phyloP scores from a whole-genome alignment of 2,113 vertebrate genomes.

The Laticauda laticaudata region DNA sequence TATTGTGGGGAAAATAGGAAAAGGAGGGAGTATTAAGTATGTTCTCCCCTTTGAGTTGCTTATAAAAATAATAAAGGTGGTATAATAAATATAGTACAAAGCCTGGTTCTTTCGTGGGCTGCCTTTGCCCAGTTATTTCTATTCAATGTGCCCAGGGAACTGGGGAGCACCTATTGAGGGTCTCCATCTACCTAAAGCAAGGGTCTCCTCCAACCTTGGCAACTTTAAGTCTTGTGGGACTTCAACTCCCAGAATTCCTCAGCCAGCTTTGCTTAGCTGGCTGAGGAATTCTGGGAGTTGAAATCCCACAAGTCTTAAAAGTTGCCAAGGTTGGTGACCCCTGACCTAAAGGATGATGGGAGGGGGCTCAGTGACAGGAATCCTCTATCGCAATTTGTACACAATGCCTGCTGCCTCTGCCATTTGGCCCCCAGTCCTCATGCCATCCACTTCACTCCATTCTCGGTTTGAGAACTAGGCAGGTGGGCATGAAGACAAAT shows the following conservation, averaged over 20 bases:
- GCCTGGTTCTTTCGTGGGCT: neutral
- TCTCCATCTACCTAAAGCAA: neutral
- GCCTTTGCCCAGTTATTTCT: neutral
- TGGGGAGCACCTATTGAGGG: neutral
- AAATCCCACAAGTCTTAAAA: too few relatives aligned
- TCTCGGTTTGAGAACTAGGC: neutral
- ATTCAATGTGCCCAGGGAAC: neutral
- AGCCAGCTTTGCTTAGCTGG: too few relatives aligned
- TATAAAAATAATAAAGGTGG: neutral
- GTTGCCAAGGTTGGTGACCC: too few relatives aligned
- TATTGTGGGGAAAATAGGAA: neutral
- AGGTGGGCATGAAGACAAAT: neutral
- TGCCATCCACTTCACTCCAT: neutral
- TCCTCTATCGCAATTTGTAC: neutral
- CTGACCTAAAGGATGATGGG: neutral
- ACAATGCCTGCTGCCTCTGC: neutral
- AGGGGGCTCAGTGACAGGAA: neutral
- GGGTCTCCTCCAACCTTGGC: too few relatives aligned
- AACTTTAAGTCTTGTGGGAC: too few relatives aligned
- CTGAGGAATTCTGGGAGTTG: too few relatives aligned
- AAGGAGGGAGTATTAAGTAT: neutral
- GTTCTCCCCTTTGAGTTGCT: neutral
- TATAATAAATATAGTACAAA: neutral
- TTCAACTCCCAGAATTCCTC: too few relatives aligned
- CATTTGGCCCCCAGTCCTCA: neutral